phyloP scores from a whole-genome alignment of 2,888 invertebrate genomes.

The Leptinotarsa haldemani region DNA sequence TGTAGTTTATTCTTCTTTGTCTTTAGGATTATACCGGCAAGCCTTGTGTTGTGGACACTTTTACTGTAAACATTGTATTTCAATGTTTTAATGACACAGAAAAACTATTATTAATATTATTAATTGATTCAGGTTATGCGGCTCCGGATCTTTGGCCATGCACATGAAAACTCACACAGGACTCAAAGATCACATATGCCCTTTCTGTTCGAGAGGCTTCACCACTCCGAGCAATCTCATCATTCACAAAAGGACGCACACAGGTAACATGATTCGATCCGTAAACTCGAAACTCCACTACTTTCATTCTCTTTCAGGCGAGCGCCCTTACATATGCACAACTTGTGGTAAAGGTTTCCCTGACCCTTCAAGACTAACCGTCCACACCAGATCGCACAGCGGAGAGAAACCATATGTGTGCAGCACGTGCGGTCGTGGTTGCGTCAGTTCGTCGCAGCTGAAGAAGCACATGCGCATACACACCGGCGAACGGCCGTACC shows the following conservation, averaged over 20 bases:
- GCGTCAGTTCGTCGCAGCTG: conserved; percentile 64
- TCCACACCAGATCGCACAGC: conserved; percentile 67
- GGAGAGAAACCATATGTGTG: conserved; percentile 67
- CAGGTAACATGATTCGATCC: conserved; percentile 50
- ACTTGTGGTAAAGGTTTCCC: conserved; percentile 67
- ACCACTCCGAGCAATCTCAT: conserved; percentile 63
- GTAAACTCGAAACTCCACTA: no score
- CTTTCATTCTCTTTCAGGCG: conserved; percentile 51
- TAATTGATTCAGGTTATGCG: conserved; percentile 57
- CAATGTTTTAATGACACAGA: no score
- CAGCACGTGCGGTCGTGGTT: conserved; percentile 60
- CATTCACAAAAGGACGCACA: conserved; percentile 64
- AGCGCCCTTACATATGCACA: conserved; percentile 64
- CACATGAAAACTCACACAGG: conserved; percentile 69
- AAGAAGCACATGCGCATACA: conserved; percentile 67
- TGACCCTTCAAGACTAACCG: conserved; percentile 67
- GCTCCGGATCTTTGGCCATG: conserved; percentile 63
- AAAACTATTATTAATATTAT: no score
- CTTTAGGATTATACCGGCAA: no score
- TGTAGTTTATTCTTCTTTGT: no score
- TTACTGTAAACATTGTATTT: no score
- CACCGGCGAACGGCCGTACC: conserved; percentile 67
- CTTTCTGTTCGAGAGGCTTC: conserved; percentile 64
- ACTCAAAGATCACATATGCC: conserved; percentile 62
- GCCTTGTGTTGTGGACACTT: no score